phyloP scores from a whole-genome alignment of 2,888 invertebrate genomes.

The Drosophila cognata region DNA sequence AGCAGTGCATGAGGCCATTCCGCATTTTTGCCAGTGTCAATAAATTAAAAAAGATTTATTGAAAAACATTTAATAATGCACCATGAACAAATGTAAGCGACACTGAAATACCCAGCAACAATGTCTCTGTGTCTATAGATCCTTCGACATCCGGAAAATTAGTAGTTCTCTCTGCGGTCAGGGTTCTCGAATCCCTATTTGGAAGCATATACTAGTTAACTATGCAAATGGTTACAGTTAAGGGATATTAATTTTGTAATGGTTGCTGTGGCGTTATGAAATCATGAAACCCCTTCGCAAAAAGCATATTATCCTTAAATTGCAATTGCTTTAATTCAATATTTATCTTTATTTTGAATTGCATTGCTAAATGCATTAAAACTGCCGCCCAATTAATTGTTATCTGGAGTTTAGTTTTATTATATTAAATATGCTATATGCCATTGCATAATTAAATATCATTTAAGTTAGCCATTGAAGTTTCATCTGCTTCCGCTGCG shows the following conservation, averaged over 20 bases:
- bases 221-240: neutral
- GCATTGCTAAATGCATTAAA: constrained; percentile 48
- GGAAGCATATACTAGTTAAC: neutral
- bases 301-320: constrained; percentile 25
- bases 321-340: constrained; percentile 53
- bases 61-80: constrained; percentile 53
- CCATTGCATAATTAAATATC: constrained; percentile 63
- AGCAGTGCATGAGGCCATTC: constrained; percentile 36
- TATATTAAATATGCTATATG: constrained; percentile 30
- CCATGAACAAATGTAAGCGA: neutral
- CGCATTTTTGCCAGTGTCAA: constrained; percentile 63
- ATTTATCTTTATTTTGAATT: constrained; percentile 59
- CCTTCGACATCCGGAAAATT: neutral
- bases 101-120: constrained; percentile 18
- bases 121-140: neutral
- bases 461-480: constrained; percentile 59
- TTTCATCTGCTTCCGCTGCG: constrained; percentile 11
- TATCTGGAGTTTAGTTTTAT: constrained; percentile 23
- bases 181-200: neutral
- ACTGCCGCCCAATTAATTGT: constrained; percentile 20
- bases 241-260: neutral
- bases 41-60: constrained; percentile 77
- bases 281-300: constrained; percentile 18
- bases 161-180: neutral
- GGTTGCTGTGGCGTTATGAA: constrained; percentile 4